Evolutionary conservation across 2,888 invertebrate genomes (phyloP), one percentile per base, ranked within the genome.

Genomic region (Myathropa florea): DNA sequence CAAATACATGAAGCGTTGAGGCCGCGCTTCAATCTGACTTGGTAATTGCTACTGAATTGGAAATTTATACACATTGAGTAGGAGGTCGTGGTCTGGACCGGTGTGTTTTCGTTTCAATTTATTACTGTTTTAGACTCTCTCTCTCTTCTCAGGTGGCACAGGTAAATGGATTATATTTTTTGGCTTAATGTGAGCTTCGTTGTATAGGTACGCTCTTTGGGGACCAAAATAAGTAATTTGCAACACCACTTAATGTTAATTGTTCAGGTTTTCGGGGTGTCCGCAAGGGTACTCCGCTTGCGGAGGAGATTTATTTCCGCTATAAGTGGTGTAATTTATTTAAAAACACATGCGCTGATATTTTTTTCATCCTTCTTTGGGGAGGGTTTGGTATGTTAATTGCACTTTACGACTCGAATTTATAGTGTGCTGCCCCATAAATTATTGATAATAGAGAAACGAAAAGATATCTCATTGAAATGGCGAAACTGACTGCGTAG

Each of bases 201-300:
- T 85, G 84, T 85, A 72, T 68, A 64, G 63, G 72, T 75, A 57
- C 59, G 77, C 55, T 77, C 73, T 77, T 82, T 55, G 30, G 14
- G 61, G 53, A 36, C 65, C 67, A 64, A 77, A 82, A 64, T 82
- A 72, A 82, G 82, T 85, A 85, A 85, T 85, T 82, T 85, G 85
- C 77, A 78, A 82, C 82, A 77, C 85, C 85, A 85, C 85, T 85
- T 85, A 85, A 82, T 73, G 72, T 85, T 82, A 85, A 85, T 85
- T 85, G 68, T 82, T 85, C 85, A 77, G 85, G 82, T 39, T n/a
- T 70, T 63, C 33, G 24, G 26, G 30, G 33, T 68, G 28, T 55
- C 28, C 33, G 30, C 55, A 46, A 7, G 39, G 28, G 64, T 84
- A 80, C 39, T 65, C 75, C 59, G 73, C 60, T 61, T 61, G 80